Evolutionary conservation across 1,140 invertebrate species (phyloP), one percentile per base, ranked within the genome.

Genomic region (Charaxes varanes): DNA sequence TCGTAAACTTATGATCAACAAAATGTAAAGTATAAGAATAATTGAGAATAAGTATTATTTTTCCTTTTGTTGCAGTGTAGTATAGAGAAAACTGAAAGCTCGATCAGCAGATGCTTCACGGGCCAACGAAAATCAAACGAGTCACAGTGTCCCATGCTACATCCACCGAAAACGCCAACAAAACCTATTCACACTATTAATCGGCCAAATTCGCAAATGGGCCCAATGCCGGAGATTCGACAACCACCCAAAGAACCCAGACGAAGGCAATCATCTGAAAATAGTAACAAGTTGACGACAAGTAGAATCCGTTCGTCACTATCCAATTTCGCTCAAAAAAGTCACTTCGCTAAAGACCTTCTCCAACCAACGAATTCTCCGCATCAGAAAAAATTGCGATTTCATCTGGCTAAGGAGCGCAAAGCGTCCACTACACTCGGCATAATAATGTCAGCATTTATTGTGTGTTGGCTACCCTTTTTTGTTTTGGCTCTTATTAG

Each of bases 391-490:
- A 93, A 93, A 60, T 73, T 94, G 19, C 85, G 92, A 15, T 93
- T 94, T 62, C 92, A 93, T 62, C 69, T 94, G 56, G 92, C 92
- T 23, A 96, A 95, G 57, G 95, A 97, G 63, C 88, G 95, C 26
- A 98, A 98, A 74, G 97, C 97, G 2, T 97, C 95, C 32, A 96
- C 96, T 10, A 99, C 97, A 0, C 87, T 99, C 37, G 97, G 97
- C 6, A 98, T 99, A 36, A 98, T 99, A 32, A 96, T 97, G 94
- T 97, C 94, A 42, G 95, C 97, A 1, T 99, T 99, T 65, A 94
- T 93, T 7, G 86, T 98, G 36, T 99, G 97, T 72, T 99, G 97
- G 97, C 84, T 99, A 17, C 97, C 97, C 1, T 99, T 98, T 77
- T 98, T 99, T 79, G 93, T 98, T 4, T 86, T 97, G 17, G 95